A percentile compares a stretch with the other conserved stretches of the same genome.
phyloP scores from a whole-genome alignment of 2,797 vertebrate species.

The Scarus forsteni region DNA sequence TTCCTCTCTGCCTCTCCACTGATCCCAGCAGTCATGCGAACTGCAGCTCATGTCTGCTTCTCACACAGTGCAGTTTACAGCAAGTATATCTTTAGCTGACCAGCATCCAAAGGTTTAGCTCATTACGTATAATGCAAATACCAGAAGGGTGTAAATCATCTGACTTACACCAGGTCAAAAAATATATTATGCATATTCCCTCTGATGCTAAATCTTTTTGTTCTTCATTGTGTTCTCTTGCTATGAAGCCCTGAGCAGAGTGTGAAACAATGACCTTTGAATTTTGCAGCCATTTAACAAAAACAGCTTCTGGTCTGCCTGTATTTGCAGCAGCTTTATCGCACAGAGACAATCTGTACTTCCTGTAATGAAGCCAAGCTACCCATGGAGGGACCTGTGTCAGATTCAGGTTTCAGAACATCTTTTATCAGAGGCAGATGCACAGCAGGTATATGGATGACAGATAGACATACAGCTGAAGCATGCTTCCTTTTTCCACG shows the following conservation, averaged over 20 bases:
- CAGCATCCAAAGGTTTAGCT: too few relatives aligned
- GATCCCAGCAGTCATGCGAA: too few relatives aligned
- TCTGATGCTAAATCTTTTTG: too few relatives aligned
- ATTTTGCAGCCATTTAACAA: neutral
- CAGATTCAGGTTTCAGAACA: neutral
- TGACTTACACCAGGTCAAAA: too few relatives aligned
- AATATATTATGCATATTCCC: too few relatives aligned
- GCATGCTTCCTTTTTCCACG: conserved; percentile 6
- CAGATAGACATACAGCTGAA: neutral
- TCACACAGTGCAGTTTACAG: too few relatives aligned
- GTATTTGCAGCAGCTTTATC: neutral
- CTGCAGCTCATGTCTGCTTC: too few relatives aligned
- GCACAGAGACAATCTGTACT: neutral
- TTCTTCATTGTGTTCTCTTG: neutral
- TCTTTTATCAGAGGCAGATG: neutral
- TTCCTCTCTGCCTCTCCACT: too few relatives aligned
- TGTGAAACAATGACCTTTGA: neutral
- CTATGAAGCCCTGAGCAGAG: neutral
- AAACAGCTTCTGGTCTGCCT: neutral
- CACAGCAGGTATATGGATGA: conserved; percentile 8
- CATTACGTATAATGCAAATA: too few relatives aligned
- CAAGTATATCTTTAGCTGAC: too few relatives aligned
- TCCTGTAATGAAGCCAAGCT: neutral
- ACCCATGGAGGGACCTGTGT: neutral
- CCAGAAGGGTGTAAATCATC: too few relatives aligned